Evolutionary conservation across 2,888 invertebrate genomes (phyloP).

Genomic region (Ectemnius lituratus): DNA sequence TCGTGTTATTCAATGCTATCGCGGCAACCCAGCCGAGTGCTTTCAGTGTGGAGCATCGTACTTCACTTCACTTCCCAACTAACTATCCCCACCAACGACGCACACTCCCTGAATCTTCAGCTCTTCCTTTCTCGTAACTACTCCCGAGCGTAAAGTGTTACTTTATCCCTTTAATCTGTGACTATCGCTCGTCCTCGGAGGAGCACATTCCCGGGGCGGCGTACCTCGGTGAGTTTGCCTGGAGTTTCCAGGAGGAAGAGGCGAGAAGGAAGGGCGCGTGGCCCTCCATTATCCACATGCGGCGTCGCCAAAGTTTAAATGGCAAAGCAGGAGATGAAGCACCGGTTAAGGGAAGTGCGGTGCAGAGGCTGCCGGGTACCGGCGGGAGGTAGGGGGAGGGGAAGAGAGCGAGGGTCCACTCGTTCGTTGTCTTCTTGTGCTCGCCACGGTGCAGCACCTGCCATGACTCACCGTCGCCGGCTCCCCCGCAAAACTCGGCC

Average conservation of each 20-base stretch:
- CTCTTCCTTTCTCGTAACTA: constrained; percentile 9
- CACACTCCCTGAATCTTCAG: background rate
- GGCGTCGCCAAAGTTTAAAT: constrained; percentile 18
- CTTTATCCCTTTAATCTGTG: too few relatives aligned
- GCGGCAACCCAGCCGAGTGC: too few relatives aligned
- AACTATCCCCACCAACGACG: too few relatives aligned
- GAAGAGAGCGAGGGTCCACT: constrained; percentile 22
- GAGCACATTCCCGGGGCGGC: too few relatives aligned
- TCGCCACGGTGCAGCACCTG: constrained; percentile 69
- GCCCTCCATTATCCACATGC: constrained; percentile 3
- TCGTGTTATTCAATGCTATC: too few relatives aligned
- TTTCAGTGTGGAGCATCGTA: too few relatives aligned
- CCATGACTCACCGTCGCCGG: constrained; percentile 73
- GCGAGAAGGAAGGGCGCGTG: background rate
- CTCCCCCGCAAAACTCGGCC: constrained; percentile 74
- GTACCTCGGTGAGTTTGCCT: background rate
- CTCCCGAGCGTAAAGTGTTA: too few relatives aligned
- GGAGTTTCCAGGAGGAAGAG: background rate
- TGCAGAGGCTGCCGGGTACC: constrained; percentile 30
- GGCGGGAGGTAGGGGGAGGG: too few relatives aligned
- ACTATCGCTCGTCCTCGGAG: too few relatives aligned
- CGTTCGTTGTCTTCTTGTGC: constrained; percentile 53
- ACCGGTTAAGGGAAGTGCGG: constrained; percentile 25
- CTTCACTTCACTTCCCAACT: too few relatives aligned
- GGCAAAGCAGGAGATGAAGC: constrained; percentile 17